Base-by-base conservation (phyloP, 2,113 vertebrate species). In the Heloderma charlesbogerti region DNA sequence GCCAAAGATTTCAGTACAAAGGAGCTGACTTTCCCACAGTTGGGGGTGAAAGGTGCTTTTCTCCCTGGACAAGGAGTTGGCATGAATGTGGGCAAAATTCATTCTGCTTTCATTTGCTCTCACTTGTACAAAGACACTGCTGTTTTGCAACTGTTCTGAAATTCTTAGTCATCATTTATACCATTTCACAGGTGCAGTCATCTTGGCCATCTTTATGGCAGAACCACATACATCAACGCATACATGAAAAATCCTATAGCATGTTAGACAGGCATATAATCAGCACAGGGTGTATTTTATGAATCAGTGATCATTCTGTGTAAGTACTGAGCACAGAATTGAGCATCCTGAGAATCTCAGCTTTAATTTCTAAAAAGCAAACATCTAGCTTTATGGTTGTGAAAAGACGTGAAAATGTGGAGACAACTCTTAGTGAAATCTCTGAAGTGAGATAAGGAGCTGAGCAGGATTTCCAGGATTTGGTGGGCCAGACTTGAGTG, bases 1-100 rank as follows among this genome's bases (percentile, higher is more conserved):
- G n/a, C 25, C 45, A 78, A 84, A 51, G 6, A 67, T 90, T 67
- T 90, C 69, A 51, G 40, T 74, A 67, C 34, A 90, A 90, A 78
- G 81, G 20, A 80, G 29, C 37, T 78, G 60, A 51, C 31, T 90
- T 77, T 78, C 31, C 57, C 43, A 78, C 43, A 90, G 3, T 22
- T 78, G 6, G 45, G 67, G 8, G 72, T 48, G 57, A 85, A 22
- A 66, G 16, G 71, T 84, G 71, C 22, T 84, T 72, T 57, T 89
- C 54, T 89, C 34, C 37, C 54, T 75, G 57, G 80, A 18, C n/a
- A 75, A 31, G 4, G 29, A 60, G 15, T 34, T 63, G 54, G 40
- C 67, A 75, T 75, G 69, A 63, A 89, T 45, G 20, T 25, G 16
- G 25, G 45, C 15, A 83, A 57, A 72, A 60, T 2, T 6, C 67